Base-by-base conservation (phyloP, 64 coral and sea anemone species). In the Stylophora pistillata region DNA sequence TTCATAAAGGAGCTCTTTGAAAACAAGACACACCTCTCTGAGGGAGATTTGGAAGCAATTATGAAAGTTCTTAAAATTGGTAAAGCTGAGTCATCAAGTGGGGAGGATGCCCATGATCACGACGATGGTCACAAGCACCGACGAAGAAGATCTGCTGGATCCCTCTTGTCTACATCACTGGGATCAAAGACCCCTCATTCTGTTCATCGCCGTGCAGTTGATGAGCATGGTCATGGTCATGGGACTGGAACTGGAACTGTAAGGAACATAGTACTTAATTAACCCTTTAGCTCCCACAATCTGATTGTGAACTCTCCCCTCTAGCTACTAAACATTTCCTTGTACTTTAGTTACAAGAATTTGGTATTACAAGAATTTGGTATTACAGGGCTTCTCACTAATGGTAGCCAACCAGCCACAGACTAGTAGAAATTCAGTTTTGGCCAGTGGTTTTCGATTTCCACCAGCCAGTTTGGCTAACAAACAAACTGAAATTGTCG, bases 1-100 rank as follows among this genome's bases (percentile, higher is more conserved):
- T 96, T 96, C 57, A 82, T 96, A 0, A 70, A 89, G 28, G 88
- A 96, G 17, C 73, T 96, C 9, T 96, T 89, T 54, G 85, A 89
- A 21, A 60, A 73, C 1, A 93, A 78, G 82, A 65, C 2, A 18
- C 30, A 89, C 58, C 59, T 96, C 17, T 4, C 60, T 55, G 94
- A 96, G 53, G 81, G 81, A 9, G 86, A 89, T 13, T 73, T 96
- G 23, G 10, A 76, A 33, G 30, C 61, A 15, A 85, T 96, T 32
- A 78, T 79, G 12, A 54, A 85, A 62, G 63, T 62, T 34, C 90
- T 96, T 61, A 87, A 80, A 17, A 92, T 96, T 56, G 94, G 71
- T 47, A 56, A 73, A 30, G 62, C 33, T 9, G 37, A 15, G 54
- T 37, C 79, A 58, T 34, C 55, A 23, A 15, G 79, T 90, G 71